Base-by-base conservation (phyloP, 2,888 invertebrate species). In the Molorchus minor region DNA sequence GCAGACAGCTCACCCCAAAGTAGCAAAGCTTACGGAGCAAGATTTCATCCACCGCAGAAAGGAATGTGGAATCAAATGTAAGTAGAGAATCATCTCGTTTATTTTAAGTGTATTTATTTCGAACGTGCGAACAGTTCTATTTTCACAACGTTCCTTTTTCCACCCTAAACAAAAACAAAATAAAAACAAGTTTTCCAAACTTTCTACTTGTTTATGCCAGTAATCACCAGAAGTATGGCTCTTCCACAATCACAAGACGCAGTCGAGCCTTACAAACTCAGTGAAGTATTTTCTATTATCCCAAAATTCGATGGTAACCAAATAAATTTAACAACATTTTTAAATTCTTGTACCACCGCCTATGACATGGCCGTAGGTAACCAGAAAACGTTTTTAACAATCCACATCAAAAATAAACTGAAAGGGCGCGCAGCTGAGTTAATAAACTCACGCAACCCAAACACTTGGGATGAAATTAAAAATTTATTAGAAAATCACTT, bases 331-430 rank as follows among this genome's bases (percentile, higher is more conserved):
- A 43, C 10, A 12, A 61, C 57, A 19, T 57, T 57, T 30, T 25
- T 56, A 55, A 54, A 46, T 25, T 56, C 60, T 10, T 60, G 49
- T 38, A 49, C 51, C 44, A 43, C 43, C 30, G 60, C 40, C 1
- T 56, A 36, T 52, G 45, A 38, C n/a, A 60, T 56, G 52, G 33
- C 56, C 8, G 38, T 41, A 15, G 30, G 38, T 10, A 41, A 60
- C 25, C 56, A 60, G 44, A 21, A 36, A 25, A 19, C 16, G 19
- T 38, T 60, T 13, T 44, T 60, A 44, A 44, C 45, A n/a, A 43
- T 61, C 45, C 56, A 57, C 36, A 51, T 61, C 44, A 61, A 53
- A 54, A 61, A 61, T 41, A 55, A 57, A 35, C 20, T 56, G 36
- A 41, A 29, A 44, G 30, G 56, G 2, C 45, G 43, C 40, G 58